Evolutionary conservation across 2,888 invertebrate species (phyloP).

Genomic region (Diaprepes abbreviatus): DNA sequence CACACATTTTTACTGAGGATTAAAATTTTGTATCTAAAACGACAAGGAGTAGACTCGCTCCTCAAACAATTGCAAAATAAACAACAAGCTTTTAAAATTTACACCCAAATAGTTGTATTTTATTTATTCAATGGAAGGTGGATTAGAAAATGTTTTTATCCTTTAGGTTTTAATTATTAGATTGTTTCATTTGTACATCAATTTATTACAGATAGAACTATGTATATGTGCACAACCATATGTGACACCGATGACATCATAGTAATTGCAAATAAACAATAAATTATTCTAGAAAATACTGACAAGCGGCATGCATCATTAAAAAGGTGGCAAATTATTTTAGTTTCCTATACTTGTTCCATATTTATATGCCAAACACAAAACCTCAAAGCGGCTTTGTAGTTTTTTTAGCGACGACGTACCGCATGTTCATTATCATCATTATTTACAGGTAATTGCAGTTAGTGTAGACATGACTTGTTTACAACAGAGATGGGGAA

Average conservation of each 20-base stretch:
- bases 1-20: too few relatives aligned
- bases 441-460: constrained; percentile 1
- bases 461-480: neutral
- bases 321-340: constrained; percentile 5
- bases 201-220: too few relatives aligned
- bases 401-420: neutral
- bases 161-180: too few relatives aligned
- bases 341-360: neutral
- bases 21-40: too few relatives aligned
- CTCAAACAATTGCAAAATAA: too few relatives aligned
- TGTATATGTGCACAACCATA: neutral
- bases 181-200: too few relatives aligned
- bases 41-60: too few relatives aligned
- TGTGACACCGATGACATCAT: neutral
- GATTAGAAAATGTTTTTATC: too few relatives aligned
- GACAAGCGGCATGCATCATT: neutral
- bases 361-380: constrained; percentile 2
- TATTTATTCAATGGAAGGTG: too few relatives aligned
- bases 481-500: too few relatives aligned
- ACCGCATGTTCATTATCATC: neutral
- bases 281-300: neutral
- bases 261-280: constrained; percentile 3
- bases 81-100: too few relatives aligned
- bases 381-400: neutral
- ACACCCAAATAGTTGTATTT: too few relatives aligned